Conservation (phyloP, 2,797 vertebrate genomes). For the Sebastolobus alascanus region DNA sequence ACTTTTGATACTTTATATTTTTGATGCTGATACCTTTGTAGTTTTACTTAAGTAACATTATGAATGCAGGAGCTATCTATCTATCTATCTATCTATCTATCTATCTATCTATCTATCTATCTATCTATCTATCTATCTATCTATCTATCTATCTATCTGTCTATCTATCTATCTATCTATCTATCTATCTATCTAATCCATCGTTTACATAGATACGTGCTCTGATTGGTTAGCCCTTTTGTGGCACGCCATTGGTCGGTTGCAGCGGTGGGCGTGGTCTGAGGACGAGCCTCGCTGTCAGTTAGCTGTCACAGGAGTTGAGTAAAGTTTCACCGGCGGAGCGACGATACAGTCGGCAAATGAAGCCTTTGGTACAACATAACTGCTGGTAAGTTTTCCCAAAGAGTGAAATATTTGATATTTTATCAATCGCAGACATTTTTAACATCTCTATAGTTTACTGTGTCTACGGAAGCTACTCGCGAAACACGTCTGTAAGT, state of each 20-base stretch:
- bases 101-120: background rate
- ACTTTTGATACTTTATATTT: too few relatives aligned
- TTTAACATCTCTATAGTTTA: background rate
- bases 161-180: slow-evolving; percentile 13
- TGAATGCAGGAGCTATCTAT: background rate
- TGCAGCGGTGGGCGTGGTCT: slow-evolving; percentile 31
- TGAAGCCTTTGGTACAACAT: background rate
- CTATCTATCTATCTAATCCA: background rate
- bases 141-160: background rate
- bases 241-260: slow-evolving; percentile 38
- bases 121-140: too few relatives aligned
- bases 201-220: background rate
- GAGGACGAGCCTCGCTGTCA: fast-evolving
- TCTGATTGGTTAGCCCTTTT: slow-evolving; percentile 30
- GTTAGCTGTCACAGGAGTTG: background rate
- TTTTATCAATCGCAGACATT: background rate
- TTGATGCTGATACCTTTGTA: too few relatives aligned
- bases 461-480: background rate
- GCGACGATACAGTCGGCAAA: fast-evolving
- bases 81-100: slow-evolving; percentile 3
- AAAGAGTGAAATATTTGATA: background rate
- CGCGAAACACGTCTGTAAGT: background rate
- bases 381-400: slow-evolving; percentile 20
- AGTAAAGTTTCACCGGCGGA: too few relatives aligned
- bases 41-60: too few relatives aligned